These are phyloP conservation scores for Tachypleus tridentatus DNA, from an alignment of 1,140 invertebrate species.

Conservation along the genomic window DNA sequence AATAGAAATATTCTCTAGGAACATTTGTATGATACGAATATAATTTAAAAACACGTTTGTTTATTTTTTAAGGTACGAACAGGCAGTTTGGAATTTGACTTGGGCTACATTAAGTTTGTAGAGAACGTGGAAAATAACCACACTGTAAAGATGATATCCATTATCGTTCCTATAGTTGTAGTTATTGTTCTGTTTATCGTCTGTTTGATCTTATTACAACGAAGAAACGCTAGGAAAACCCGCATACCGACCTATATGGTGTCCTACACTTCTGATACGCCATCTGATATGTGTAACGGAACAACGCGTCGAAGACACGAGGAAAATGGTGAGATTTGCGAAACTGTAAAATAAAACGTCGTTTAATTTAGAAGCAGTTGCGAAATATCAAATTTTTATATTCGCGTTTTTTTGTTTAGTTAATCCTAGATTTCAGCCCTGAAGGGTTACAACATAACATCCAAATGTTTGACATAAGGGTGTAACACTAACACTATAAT, in stretches of 20 bases:
- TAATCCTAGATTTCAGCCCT: no score
- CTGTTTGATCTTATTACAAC: conserved; percentile 1
- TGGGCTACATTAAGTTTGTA: conserved; percentile 9
- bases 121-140: background rate
- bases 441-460: no score
- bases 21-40: no score
- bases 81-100: background rate
- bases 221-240: background rate
- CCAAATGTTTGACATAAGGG: no score
- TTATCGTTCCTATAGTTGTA: background rate
- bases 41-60: no score
- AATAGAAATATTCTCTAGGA: no score
- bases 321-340: background rate
- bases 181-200: background rate
- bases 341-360: no score
- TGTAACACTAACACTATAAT: no score
- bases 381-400: no score
- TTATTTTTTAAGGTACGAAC: conserved; percentile 1
- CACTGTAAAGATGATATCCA: background rate
- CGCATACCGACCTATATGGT: conserved; percentile 9
- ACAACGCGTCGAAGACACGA: background rate
- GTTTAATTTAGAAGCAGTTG: no score
- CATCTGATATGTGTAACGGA: background rate
- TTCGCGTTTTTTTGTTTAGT: no score
- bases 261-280: conserved; percentile 7